phyloP scores from a whole-genome alignment of 2,888 invertebrate species.

The Endotricha flammealis region DNA sequence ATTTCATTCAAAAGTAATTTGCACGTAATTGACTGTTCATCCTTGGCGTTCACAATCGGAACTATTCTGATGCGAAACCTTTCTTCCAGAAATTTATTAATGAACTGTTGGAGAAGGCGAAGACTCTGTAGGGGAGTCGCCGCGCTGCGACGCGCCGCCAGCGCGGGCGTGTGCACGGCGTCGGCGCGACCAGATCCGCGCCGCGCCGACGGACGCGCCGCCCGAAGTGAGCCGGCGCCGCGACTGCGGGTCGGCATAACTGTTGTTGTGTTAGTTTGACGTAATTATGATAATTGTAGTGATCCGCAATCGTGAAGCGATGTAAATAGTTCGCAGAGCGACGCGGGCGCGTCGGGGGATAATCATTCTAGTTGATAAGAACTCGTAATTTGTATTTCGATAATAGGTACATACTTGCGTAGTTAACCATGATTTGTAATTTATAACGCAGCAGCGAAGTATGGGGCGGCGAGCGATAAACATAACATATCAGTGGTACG shows the following conservation, averaged over 20 bases:
- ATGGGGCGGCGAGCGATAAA: not conserved
- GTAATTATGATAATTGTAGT: not conserved
- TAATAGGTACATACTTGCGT: too few species aligned
- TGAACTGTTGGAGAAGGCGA: conserved; percentile 92
- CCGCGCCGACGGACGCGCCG: not conserved
- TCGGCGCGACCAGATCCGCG: too few species aligned
- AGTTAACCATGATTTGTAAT: not conserved
- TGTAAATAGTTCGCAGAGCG: not conserved
- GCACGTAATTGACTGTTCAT: too few species aligned
- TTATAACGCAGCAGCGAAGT: not conserved
- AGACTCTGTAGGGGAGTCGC: conserved; percentile 83
- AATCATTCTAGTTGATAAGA: not conserved
- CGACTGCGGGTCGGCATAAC: too few species aligned
- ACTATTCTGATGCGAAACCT: too few species aligned
- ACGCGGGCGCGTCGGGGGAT: not conserved
- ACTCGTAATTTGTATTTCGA: not conserved
- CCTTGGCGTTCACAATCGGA: too few species aligned
- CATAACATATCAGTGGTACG: too few species aligned
- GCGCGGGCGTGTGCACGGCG: not conserved
- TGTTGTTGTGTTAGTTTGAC: not conserved
- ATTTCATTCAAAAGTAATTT: too few species aligned
- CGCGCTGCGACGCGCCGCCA: not conserved
- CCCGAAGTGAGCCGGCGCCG: not conserved
- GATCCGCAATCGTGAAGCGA: not conserved
- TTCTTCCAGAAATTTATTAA: conserved; percentile 91